Percentiles rank a stretch among this genome's conserved stretches.
phyloP scores from a whole-genome alignment of 2,113 vertebrate genomes.

The Limnothrissa miodon region DNA sequence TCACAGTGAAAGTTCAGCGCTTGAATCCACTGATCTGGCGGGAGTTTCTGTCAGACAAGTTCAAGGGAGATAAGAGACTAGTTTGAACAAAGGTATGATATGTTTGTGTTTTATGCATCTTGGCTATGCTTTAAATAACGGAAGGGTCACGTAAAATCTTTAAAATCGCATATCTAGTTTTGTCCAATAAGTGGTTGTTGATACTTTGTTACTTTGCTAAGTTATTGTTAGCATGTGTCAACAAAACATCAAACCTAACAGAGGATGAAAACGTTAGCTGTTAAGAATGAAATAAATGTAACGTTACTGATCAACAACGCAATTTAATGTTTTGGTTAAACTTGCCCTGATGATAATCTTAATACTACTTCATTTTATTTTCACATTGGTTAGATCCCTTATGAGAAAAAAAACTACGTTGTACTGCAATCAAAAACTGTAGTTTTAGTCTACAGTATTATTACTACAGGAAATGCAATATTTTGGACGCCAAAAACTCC shows the following conservation, averaged over 20 bases:
- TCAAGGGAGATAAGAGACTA: background rate
- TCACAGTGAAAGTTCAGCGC: slow-evolving; percentile 43
- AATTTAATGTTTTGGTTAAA: no score
- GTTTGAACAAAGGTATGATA: slow-evolving; percentile 22
- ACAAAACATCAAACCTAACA: background rate
- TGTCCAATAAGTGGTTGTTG: background rate
- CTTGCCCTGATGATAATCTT: no score
- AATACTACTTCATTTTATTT: no score
- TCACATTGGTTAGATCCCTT: no score
- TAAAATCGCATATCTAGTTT: background rate
- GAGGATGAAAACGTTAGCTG: no score
- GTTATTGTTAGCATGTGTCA: background rate
- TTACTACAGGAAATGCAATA: no score
- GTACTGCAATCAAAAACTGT: no score
- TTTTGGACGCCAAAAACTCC: no score
- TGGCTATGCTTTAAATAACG: background rate
- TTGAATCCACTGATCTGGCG: slow-evolving; percentile 62
- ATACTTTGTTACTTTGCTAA: background rate
- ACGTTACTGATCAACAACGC: background rate
- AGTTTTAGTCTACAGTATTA: no score
- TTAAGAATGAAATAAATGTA: background rate
- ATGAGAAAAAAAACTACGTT: no score
- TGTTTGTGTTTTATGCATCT: background rate
- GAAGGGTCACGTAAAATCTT: background rate
- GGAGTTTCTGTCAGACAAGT: slow-evolving; percentile 55